A percentile compares a stretch with the other conserved stretches of the same genome.
Evolutionary conservation across 1,140 invertebrate species (phyloP).

Genomic region (Hylyphantes graminicola): DNA sequence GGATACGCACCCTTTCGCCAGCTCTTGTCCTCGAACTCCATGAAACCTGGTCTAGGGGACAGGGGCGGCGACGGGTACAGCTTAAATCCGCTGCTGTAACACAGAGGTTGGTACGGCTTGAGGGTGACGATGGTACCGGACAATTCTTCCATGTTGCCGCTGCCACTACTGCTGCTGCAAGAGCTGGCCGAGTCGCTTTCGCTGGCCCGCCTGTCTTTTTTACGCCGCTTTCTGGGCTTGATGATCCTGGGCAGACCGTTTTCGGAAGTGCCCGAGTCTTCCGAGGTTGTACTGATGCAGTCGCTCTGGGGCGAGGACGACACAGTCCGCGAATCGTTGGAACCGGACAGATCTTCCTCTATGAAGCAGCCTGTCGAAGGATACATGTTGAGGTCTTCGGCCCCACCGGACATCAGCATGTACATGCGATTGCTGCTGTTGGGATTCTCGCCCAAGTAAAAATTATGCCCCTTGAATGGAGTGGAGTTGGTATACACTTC

Average conservation of each 20-base stretch:
- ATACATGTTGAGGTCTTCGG: neutral
- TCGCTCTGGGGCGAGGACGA: conserved; percentile 43
- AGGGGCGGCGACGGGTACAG: conserved; percentile 28
- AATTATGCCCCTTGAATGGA: conserved; percentile 25
- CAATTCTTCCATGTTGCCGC: neutral
- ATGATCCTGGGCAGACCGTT: conserved; percentile 86
- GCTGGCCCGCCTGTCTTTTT: conserved; percentile 75
- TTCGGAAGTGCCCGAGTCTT: conserved; percentile 79
- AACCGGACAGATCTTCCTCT: conserved; percentile 30
- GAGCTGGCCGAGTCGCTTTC: conserved; percentile 73
- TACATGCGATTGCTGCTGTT: conserved; percentile 2
- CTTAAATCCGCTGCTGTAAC: conserved; percentile 60
- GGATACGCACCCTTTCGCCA: conserved; percentile 4
- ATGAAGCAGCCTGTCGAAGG: conserved; percentile 11
- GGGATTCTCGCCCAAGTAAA: conserved; percentile 9
- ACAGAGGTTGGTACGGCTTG: conserved; percentile 67
- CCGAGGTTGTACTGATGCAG: conserved; percentile 69
- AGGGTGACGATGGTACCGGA: conserved; percentile 64
- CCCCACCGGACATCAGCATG: conserved; percentile 27
- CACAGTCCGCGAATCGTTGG: conserved; percentile 17
- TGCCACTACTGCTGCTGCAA: neutral
- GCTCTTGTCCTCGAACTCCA: neutral
- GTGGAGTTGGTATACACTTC: neutral
- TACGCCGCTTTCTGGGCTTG: conserved; percentile 86
- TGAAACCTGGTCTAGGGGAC: neutral